Conservation (phyloP, 2,797 vertebrate species). For the Pipistrellus nathusii region DNA sequence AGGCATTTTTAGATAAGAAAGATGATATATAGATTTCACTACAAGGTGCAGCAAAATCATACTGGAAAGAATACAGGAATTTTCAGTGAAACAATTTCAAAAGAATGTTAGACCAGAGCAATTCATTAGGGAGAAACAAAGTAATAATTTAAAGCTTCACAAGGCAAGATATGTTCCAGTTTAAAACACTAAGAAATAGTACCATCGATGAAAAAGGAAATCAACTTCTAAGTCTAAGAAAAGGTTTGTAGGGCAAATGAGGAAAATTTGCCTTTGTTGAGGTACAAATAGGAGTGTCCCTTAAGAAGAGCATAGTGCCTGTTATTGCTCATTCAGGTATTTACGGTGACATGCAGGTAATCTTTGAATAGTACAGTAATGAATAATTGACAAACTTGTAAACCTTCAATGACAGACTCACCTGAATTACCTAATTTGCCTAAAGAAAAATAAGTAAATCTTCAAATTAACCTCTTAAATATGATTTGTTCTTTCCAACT, state of each 20-base stretch:
- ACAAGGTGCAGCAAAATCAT: slow-evolving; percentile 71
- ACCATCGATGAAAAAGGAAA: slow-evolving; percentile 80
- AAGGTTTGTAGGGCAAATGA: slow-evolving; percentile 68
- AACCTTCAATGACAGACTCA: not conserved
- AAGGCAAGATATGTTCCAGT: slow-evolving; percentile 77
- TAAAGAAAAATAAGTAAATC: slow-evolving; percentile 8
- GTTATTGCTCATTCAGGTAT: not conserved
- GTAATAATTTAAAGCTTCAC: slow-evolving; percentile 83
- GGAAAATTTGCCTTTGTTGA: slow-evolving; percentile 80
- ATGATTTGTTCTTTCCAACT: slow-evolving; percentile 11
- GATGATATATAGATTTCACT: slow-evolving; percentile 67
- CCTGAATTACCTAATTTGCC: not conserved
- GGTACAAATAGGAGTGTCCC: slow-evolving; percentile 84
- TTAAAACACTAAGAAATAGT: slow-evolving; percentile 83
- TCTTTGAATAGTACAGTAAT: not conserved
- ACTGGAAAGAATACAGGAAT: slow-evolving; percentile 70
- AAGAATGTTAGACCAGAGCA: slow-evolving; percentile 65
- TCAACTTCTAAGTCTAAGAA: slow-evolving; percentile 74
- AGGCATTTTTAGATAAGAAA: slow-evolving; percentile 35
- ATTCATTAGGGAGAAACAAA: slow-evolving; percentile 62
- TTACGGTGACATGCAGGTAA: not conserved
- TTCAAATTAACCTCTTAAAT: slow-evolving; percentile 20
- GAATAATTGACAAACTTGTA: slow-evolving; percentile 5
- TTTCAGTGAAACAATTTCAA: slow-evolving; percentile 72
- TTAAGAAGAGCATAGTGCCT: slow-evolving; percentile 64